Evolutionary conservation across 2,113 vertebrate species (phyloP), one percentile per base, ranked within the genome.

Genomic region (Pelusios castaneus): DNA sequence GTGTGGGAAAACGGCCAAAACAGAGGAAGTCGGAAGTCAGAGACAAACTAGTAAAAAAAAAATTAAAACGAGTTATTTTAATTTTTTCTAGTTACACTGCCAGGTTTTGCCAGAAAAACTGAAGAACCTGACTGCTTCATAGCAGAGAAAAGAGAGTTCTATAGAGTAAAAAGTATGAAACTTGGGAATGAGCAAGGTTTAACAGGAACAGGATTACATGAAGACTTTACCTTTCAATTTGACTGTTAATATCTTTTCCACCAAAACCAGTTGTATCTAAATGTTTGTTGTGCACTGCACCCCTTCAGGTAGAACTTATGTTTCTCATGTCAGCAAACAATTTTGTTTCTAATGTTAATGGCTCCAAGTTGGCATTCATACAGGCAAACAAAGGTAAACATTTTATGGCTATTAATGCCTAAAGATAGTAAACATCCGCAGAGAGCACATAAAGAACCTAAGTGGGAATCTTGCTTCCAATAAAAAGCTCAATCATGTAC

Each of bases 311-410:
- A 97, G 97, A 85, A 97, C 95, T 96, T 83, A 87, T 75, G 85
- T 93, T 96, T 95, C 95, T 97, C 80, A 56, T 63, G 93, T 96
- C 94, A 95, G 95, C 93, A 96, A 96, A 49, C 95, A 96, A 90
- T 89, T 95, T 95, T 95, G 93, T 93, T 95, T 97, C 97, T 97
- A 96, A 96, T 47, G 80, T 92, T 97, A 97, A 97, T 95, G 96
- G 97, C 97, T 98, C 97, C 94, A 98, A 98, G 98, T 99, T 99
- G 98, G 98, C 98, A 99, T 99, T 99, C 98, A 99, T 98, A 99
- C 98, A 99, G 98, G 99, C 98, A 99, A 99, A 99, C 98, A 98
- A 98, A 98, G 98, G 98, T 99, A 99, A 98, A 99, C 98, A 99
- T 98, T 98, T 95, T 98, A 94, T 90, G 98, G 85, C 97, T 97